Conservation (phyloP, 2,888 invertebrate species). For the Hypolimnas misippus region DNA sequence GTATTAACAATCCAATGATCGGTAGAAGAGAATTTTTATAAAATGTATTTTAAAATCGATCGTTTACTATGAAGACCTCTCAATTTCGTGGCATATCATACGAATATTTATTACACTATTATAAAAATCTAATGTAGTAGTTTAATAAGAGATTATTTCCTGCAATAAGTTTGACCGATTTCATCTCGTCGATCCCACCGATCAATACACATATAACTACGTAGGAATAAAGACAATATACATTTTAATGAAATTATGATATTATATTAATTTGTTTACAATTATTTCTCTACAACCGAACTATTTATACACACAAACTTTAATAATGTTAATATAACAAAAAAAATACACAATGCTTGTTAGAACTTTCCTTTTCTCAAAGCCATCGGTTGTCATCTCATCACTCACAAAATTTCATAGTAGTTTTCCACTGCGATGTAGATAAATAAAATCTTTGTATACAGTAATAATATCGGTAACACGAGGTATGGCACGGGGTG, state of each 20-base stretch:
- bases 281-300: slow-evolving; percentile 14
- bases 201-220: neutral
- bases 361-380: neutral
- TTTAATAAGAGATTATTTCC: neutral
- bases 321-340: slow-evolving; percentile 11
- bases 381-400: neutral
- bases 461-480: slow-evolving; percentile 10
- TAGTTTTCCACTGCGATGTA: neutral
- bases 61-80: neutral
- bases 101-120: slow-evolving; percentile 3
- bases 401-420: neutral
- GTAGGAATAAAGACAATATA: slow-evolving; percentile 12
- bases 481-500: slow-evolving; percentile 12
- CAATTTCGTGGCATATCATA: neutral
- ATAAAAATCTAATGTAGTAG: neutral
- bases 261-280: slow-evolving; percentile 19
- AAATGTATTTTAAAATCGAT: slow-evolving; percentile 1
- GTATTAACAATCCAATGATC: slow-evolving; percentile 14
- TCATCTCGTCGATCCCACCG: neutral
- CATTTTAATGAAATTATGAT: slow-evolving; percentile 14
- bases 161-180: neutral
- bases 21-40: neutral
- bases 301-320: slow-evolving; percentile 30
- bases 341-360: slow-evolving; percentile 11
- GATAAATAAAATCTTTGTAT: neutral